Evolutionary conservation across 2,113 vertebrate genomes (phyloP).

Genomic region (Hydrolagus affinis): DNA sequence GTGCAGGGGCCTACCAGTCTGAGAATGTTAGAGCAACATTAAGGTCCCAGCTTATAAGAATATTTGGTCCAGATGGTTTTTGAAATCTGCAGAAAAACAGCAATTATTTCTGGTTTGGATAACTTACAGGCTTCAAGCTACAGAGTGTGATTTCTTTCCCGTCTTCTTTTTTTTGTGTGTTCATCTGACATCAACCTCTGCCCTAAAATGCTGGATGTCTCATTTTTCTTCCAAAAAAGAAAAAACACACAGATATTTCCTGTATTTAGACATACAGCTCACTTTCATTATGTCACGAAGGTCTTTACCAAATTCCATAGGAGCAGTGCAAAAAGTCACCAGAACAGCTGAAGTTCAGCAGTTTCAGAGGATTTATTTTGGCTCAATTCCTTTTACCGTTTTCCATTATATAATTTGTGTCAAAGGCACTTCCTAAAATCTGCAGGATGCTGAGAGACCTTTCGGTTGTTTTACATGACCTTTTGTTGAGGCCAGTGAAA

Average conservation of each 20-base stretch:
- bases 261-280: neutral
- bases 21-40: neutral
- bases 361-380: neutral
- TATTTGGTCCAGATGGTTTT: conserved; percentile 14
- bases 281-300: conserved; percentile 5
- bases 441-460: neutral
- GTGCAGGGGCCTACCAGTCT: neutral
- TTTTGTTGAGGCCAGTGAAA: neutral
- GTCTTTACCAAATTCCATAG: neutral
- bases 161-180: neutral
- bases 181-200: conserved; percentile 24
- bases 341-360: conserved; percentile 12
- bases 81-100: neutral
- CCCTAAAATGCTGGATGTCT: neutral
- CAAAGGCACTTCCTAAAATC: conserved; percentile 1
- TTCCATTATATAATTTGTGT: neutral
- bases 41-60: neutral
- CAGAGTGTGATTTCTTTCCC: conserved; percentile 13
- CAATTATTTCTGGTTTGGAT: conserved; percentile 28
- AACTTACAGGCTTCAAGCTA: neutral
- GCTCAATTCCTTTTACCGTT: neutral
- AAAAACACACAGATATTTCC: neutral
- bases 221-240: conserved; percentile 10
- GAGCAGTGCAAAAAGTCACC: neutral
- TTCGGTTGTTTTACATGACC: no score